phyloP scores from a whole-genome alignment of 1,140 invertebrate species.

The Samia ricini region DNA sequence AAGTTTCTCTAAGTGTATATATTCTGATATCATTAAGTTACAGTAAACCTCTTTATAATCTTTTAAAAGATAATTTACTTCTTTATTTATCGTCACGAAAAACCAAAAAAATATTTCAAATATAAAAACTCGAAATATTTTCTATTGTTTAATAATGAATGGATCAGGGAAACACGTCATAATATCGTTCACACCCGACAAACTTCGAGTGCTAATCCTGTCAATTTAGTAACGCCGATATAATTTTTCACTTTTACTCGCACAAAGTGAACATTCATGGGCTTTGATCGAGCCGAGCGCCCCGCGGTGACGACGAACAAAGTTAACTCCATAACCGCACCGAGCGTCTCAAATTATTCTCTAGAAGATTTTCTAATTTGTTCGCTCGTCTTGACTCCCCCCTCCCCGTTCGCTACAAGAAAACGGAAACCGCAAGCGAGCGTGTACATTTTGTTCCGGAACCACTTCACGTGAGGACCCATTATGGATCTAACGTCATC shows the following conservation, averaged over 20 bases:
- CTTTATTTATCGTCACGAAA: too few species aligned
- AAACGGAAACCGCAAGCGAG: slow-evolving; percentile 41
- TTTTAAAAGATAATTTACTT: too few species aligned
- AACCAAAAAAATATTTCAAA: too few species aligned
- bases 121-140: not conserved
- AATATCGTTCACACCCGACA: slow-evolving; percentile 8
- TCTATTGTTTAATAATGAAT: not conserved
- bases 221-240: slow-evolving; percentile 39
- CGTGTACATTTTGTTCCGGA: slow-evolving; percentile 40
- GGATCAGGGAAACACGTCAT: slow-evolving; percentile 17
- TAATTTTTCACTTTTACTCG: slow-evolving; percentile 53
- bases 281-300: slow-evolving; percentile 50
- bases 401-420: slow-evolving; percentile 42
- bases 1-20: too few species aligned
- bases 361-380: slow-evolving; percentile 77
- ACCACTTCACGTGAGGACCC: slow-evolving; percentile 36
- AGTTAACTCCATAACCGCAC: slow-evolving; percentile 57
- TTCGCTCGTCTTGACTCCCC: slow-evolving; percentile 50
- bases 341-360: slow-evolving; percentile 74
- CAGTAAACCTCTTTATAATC: too few species aligned
- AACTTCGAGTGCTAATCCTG: slow-evolving; percentile 21
- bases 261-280: slow-evolving; percentile 44
- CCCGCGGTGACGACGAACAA: slow-evolving; percentile 42
- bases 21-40: too few species aligned
- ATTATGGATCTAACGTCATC: slow-evolving; percentile 52